Percentiles rank a stretch among this genome's conserved stretches.
phyloP scores from a whole-genome alignment of 2,888 invertebrate species.

The Mesorhabditis belari region DNA sequence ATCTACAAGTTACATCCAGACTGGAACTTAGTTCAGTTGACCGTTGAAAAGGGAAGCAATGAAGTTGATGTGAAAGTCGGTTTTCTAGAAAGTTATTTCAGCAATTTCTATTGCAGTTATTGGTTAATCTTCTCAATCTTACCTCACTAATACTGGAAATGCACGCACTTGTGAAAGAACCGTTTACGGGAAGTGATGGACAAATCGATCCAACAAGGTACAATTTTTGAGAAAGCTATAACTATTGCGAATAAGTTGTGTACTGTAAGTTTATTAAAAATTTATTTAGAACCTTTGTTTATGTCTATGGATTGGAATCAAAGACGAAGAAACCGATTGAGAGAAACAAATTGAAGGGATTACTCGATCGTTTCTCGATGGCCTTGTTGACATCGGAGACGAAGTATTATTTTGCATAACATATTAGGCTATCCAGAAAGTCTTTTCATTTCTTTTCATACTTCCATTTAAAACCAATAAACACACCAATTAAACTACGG shows the following conservation, averaged over 20 bases:
- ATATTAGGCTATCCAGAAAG: no score
- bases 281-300: slow-evolving; percentile 27
- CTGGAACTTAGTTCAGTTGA: slow-evolving; percentile 38
- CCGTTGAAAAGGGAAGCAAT: slow-evolving; percentile 20
- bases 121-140: no score
- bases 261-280: no score
- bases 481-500: no score
- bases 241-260: no score
- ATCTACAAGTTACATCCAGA: slow-evolving; percentile 39
- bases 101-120: no score
- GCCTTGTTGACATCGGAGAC: background rate
- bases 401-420: no score
- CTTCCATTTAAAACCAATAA: no score
- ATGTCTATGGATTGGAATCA: slow-evolving; percentile 39
- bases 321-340: slow-evolving; percentile 25
- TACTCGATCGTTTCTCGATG: background rate
- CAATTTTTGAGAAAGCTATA: no score
- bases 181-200: slow-evolving; percentile 29
- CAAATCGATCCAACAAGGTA: slow-evolving; percentile 13
- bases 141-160: no score
- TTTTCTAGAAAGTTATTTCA: no score
- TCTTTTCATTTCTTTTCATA: no score
- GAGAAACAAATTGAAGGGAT: slow-evolving; percentile 17
- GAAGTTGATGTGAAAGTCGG: slow-evolving; percentile 26
- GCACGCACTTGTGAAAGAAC: slow-evolving; percentile 36